Percentiles rank a stretch among this genome's conserved stretches.
phyloP scores from a whole-genome alignment of 1,140 invertebrate species.

The Drosophila nebulosa region DNA sequence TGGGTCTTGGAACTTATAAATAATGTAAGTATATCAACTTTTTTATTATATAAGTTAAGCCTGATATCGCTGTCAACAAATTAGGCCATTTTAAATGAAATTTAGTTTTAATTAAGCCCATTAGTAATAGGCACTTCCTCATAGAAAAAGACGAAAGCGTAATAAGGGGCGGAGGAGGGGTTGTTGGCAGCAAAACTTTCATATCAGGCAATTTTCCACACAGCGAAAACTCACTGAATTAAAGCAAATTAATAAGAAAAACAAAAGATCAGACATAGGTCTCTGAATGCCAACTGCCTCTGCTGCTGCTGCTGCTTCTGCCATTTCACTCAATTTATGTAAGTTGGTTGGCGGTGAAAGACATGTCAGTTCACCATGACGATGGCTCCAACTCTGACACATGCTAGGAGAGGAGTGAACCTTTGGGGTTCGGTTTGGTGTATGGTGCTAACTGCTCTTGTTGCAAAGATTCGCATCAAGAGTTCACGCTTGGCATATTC shows the following conservation, averaged over 20 bases:
- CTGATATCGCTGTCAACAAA: constrained; percentile 9
- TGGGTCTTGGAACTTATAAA: not conserved
- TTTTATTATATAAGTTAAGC: not conserved
- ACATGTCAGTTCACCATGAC: constrained; percentile 43
- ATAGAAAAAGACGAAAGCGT: not conserved
- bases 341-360: constrained; percentile 36
- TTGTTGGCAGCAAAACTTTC: constrained; percentile 26
- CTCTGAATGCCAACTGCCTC: too few relatives aligned
- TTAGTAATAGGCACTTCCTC: constrained; percentile 40
- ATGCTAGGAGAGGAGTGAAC: not conserved
- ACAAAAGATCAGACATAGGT: constrained; percentile 27
- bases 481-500: constrained; percentile 56
- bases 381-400: constrained; percentile 27
- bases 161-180: not conserved
- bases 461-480: constrained; percentile 13
- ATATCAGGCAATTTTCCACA: constrained; percentile 59
- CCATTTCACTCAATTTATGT: constrained; percentile 63
- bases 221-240: constrained; percentile 62
- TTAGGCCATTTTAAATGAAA: constrained; percentile 32
- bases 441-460: constrained; percentile 42
- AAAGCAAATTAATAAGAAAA: constrained; percentile 68
- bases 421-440: not conserved
- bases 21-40: not conserved
- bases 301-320: too few relatives aligned
- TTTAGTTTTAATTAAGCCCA: constrained; percentile 45